These are phyloP conservation scores for Cuniculus paca DNA, from an alignment of 2,797 vertebrate genomes.

Conservation along the genomic window DNA sequence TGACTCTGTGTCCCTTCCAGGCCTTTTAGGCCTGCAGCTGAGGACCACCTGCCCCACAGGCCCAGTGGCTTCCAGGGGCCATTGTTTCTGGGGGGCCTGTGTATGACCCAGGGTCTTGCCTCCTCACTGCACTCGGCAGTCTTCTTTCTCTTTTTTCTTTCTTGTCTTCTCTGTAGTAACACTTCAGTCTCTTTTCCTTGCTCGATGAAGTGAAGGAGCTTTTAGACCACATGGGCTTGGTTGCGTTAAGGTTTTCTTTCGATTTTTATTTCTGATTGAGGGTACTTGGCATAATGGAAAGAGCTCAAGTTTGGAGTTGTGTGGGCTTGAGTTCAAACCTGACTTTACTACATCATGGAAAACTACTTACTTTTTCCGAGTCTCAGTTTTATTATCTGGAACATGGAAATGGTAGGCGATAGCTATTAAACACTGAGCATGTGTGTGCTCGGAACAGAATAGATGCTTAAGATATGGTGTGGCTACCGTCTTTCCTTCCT, in stretches of 20 bases:
- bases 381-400: not conserved
- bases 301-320: not conserved
- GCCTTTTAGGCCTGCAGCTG: not conserved
- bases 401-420: not conserved
- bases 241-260: not conserved
- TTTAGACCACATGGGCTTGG: not conserved
- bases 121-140: not conserved
- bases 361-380: not conserved
- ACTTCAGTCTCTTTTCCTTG: not conserved
- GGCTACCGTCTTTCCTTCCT: not conserved
- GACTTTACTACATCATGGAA: not conserved
- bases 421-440: not conserved
- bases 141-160: not conserved
- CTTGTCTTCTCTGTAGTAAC: not conserved
- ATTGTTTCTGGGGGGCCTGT: not conserved
- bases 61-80: not conserved
- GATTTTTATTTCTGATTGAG: slow-evolving; percentile 7
- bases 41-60: accelerated
- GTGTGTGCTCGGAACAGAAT: not conserved
- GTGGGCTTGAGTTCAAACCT: not conserved
- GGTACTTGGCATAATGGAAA: not conserved
- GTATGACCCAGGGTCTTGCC: not conserved
- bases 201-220: not conserved
- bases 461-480: accelerated
- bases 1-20: no score